Percentiles rank a stretch among this genome's conserved stretches.
phyloP scores from a whole-genome alignment of 2,888 invertebrate genomes.

The Ptychoptera albimana region DNA sequence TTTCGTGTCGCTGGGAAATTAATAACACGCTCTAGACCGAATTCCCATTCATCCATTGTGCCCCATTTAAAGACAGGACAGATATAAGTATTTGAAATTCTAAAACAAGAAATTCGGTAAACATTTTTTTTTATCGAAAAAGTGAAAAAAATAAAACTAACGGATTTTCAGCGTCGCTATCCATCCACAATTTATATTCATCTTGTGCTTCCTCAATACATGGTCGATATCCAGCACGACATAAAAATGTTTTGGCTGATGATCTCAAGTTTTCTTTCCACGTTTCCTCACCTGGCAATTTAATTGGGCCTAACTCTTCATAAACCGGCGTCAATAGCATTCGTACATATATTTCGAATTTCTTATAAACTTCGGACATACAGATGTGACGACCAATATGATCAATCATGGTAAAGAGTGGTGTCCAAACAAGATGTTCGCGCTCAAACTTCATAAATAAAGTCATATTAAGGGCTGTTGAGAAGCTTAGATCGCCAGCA shows the following conservation, averaged over 20 bases:
- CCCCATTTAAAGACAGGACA: conserved; percentile 77
- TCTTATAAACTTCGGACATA: conserved; percentile 43
- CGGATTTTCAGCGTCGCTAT: conserved; percentile 63
- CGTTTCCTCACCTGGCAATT: conserved; percentile 41
- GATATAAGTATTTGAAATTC: conserved; percentile 57
- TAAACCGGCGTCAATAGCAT: conserved; percentile 53
- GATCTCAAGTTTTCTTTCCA: conserved; percentile 52
- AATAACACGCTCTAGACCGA: conserved; percentile 58
- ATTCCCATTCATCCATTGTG: conserved; percentile 63
- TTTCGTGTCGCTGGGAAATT: conserved; percentile 55
- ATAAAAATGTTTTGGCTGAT: conserved; percentile 53
- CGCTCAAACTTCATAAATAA: conserved; percentile 55
- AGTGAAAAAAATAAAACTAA: conserved; percentile 31
- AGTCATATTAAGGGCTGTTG: conserved; percentile 63
- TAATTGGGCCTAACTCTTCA: conserved; percentile 42
- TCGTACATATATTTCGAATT: conserved; percentile 62
- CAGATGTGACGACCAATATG: conserved; percentile 62
- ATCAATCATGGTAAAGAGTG: conserved; percentile 68
- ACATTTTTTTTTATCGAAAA: conserved; percentile 1
- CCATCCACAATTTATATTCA: conserved; percentile 61
- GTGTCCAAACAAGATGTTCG: conserved; percentile 65
- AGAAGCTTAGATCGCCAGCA: conserved; percentile 59
- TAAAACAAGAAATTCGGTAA: conserved; percentile 20
- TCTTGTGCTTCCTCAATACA: conserved; percentile 60
- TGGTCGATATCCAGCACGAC: conserved; percentile 57